Percentiles rank a stretch among this genome's conserved stretches.
These are phyloP conservation scores for Motacilla tschutschensis DNA, from an alignment of 2,113 vertebrate genomes.

Conservation along the genomic window DNA sequence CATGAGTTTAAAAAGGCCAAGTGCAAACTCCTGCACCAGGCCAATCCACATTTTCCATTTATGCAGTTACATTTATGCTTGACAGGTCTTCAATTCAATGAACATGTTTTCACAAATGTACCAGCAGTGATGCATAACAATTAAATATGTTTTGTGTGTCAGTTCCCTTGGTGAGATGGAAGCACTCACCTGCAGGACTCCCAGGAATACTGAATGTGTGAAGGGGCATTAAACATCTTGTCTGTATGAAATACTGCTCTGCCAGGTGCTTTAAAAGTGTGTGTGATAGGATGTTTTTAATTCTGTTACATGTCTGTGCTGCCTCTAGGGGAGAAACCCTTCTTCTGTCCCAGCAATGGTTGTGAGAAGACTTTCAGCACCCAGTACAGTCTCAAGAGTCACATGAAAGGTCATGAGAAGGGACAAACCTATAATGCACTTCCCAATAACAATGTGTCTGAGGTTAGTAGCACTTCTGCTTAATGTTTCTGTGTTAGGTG, in stretches of 20 bases:
- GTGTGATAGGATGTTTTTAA: background rate
- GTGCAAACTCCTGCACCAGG: background rate
- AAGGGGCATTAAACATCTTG: background rate
- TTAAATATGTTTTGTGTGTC: background rate
- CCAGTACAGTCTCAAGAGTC: conserved; percentile 95
- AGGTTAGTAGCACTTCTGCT: conserved; percentile 75
- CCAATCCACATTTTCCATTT: background rate
- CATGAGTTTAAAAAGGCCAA: background rate
- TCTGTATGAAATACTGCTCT: background rate
- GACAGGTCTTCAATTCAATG: background rate
- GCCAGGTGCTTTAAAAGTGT: background rate
- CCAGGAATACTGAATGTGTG: background rate
- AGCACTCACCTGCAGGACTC: background rate
- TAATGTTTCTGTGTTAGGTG: background rate
- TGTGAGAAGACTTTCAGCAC: conserved; percentile 98
- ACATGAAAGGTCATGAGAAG: conserved; percentile 95
- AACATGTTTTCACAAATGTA: fast-evolving
- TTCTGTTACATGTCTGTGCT: background rate
- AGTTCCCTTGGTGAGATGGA: background rate
- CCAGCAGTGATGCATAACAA: background rate
- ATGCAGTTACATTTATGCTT: background rate
- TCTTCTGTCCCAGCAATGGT: conserved; percentile 93
- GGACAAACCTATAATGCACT: conserved; percentile 80
- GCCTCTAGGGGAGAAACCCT: conserved; percentile 89
- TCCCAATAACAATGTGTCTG: conserved; percentile 82